These are phyloP conservation scores for Venustaconcha ellipsiformis DNA, from an alignment of 1,140 invertebrate genomes.

Conservation along the genomic window DNA sequence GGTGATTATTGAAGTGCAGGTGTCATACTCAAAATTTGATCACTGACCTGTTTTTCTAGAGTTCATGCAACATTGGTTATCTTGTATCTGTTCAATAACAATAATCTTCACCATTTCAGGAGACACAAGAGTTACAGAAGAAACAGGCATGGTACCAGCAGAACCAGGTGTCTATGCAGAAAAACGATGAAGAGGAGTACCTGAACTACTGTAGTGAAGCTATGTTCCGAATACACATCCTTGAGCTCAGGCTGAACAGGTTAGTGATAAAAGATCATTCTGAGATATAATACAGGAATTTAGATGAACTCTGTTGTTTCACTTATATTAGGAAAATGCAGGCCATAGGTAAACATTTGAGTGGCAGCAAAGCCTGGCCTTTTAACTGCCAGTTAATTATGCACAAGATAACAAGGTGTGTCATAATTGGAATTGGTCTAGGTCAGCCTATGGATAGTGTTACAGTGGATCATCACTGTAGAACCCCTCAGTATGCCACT, in stretches of 20 bases:
- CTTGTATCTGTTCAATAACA: neutral
- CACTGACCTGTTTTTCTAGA: too few relatives aligned
- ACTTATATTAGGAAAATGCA: neutral
- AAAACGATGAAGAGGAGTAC: conserved; percentile 70
- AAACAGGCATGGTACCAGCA: conserved; percentile 70
- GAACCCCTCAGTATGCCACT: too few relatives aligned
- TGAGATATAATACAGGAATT: neutral
- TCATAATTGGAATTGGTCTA: neutral
- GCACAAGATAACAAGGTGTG: neutral
- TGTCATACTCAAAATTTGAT: too few relatives aligned
- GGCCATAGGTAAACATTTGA: neutral
- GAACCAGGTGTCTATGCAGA: conserved; percentile 68
- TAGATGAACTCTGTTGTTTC: neutral
- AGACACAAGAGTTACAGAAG: conserved; percentile 67
- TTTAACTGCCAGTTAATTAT: neutral
- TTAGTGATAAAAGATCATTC: conserved; percentile 28
- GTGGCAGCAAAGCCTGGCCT: neutral
- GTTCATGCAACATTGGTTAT: too few relatives aligned
- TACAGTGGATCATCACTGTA: too few relatives aligned
- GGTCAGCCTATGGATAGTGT: neutral
- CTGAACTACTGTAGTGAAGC: conserved; percentile 69
- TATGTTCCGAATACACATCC: conserved; percentile 69
- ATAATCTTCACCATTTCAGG: conserved; percentile 43
- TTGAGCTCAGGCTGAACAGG: conserved; percentile 67
- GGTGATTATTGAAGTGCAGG: too few relatives aligned